Evolutionary conservation across 1,140 invertebrate species (phyloP).

Genomic region (Drosophila sturtevanti): DNA sequence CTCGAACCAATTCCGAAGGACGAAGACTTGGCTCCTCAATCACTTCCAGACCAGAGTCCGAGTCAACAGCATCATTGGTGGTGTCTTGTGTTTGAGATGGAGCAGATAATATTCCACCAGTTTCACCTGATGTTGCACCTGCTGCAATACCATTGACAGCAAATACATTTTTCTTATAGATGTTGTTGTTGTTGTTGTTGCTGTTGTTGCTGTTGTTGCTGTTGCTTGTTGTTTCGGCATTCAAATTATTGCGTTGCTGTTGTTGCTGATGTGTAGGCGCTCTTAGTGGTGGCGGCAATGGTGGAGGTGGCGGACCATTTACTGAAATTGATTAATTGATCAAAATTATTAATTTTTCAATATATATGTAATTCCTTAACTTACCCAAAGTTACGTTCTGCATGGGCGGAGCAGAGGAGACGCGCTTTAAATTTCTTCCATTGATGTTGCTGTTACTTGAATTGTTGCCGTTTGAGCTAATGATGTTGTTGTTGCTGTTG

Average conservation of each 20-base stretch:
- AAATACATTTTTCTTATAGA: conserved; percentile 61
- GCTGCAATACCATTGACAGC: conserved; percentile 1
- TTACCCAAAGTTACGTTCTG: conserved; percentile 73
- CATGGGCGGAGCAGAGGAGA: conserved; percentile 84
- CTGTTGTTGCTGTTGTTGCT: conserved; percentile 48
- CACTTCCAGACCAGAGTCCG: conserved; percentile 83
- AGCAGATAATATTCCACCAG: background rate
- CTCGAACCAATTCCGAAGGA: conserved; percentile 85
- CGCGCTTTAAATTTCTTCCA: conserved; percentile 82
- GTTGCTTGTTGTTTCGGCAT: conserved; percentile 33
- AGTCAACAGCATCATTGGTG: conserved; percentile 62
- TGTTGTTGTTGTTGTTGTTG: conserved; percentile 27
- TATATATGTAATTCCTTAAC: too few species aligned
- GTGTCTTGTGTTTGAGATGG: background rate
- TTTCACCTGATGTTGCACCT: conserved; percentile 14
- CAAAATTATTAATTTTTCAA: too few species aligned
- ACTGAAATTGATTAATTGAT: conserved; percentile 32
- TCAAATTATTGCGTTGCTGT: conserved; percentile 50
- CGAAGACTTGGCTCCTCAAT: conserved; percentile 85
- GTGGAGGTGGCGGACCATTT: conserved; percentile 85
- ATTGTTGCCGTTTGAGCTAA: conserved; percentile 27
- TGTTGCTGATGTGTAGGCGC: conserved; percentile 70
- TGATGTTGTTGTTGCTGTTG: conserved; percentile 39
- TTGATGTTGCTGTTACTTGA: conserved; percentile 41
- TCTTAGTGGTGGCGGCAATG: conserved; percentile 85